Percentiles rank a stretch among this genome's conserved stretches.
These are phyloP conservation scores for Cerastis leucographa DNA, from an alignment of 2,888 invertebrate species.

Conservation along the genomic window DNA sequence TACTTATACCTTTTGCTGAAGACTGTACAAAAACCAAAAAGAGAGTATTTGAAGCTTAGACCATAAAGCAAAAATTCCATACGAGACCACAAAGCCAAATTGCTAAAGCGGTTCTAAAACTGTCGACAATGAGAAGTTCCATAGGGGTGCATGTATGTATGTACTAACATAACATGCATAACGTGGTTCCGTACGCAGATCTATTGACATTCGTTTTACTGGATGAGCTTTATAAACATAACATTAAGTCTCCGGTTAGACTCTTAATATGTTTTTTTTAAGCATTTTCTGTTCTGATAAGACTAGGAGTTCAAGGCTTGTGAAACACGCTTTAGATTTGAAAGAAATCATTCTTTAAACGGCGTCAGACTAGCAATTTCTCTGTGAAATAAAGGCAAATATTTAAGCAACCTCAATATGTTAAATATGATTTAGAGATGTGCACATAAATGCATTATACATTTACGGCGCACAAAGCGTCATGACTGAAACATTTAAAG, in stretches of 20 bases:
- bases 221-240: constrained; percentile 21
- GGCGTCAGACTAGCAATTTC: background rate
- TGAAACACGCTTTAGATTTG: background rate
- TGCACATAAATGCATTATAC: background rate
- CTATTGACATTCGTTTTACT: constrained; percentile 18
- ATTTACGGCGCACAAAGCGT: background rate
- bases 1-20: constrained; percentile 43
- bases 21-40: constrained; percentile 42
- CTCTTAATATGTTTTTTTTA: background rate
- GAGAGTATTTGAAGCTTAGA: constrained; percentile 50
- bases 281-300: background rate
- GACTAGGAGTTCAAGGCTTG: too few relatives aligned
- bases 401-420: too few relatives aligned
- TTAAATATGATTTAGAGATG: background rate
- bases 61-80: constrained; percentile 76
- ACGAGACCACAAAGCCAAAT: constrained; percentile 78
- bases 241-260: background rate
- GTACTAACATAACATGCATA: constrained; percentile 69
- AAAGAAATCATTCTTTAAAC: background rate
- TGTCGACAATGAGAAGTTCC: constrained; percentile 71
- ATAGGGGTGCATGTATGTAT: constrained; percentile 69
- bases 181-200: constrained; percentile 51
- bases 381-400: background rate
- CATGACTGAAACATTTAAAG: background rate
- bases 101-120: constrained; percentile 76